A percentile compares a stretch with the other conserved stretches of the same genome.
Evolutionary conservation across 2,113 vertebrate species (phyloP).

Genomic region (Actenoides hombroni): DNA sequence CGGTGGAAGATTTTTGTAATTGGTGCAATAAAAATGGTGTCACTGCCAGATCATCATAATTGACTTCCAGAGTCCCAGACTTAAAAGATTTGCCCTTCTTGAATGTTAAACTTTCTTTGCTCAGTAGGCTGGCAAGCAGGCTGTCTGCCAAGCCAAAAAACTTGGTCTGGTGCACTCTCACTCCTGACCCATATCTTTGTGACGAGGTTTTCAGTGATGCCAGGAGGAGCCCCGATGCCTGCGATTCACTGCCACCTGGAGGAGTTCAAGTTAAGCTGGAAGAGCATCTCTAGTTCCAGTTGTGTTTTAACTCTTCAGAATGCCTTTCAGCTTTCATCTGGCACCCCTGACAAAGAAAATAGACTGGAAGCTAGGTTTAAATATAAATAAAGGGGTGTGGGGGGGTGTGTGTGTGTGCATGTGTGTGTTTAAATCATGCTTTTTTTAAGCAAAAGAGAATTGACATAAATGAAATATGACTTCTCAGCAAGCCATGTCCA

Average conservation of each 20-base stretch:
- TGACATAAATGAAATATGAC: constrained; percentile 7
- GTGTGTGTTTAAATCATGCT: neutral
- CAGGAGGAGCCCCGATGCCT: neutral
- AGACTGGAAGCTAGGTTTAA: neutral
- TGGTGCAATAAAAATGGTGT: neutral
- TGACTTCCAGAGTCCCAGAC: neutral
- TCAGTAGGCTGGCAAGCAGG: neutral
- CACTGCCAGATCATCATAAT: neutral
- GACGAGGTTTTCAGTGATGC: neutral
- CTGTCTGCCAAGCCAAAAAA: neutral
- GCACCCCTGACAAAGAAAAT: neutral
- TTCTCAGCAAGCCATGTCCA: neutral
- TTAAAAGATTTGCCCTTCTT: neutral
- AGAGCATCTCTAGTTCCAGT: neutral
- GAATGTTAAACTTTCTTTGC: neutral
- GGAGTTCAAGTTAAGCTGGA: neutral
- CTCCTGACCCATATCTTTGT: neutral
- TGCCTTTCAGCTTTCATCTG: neutral
- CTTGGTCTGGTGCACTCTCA: neutral
- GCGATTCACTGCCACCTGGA: neutral
- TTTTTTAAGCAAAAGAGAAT: neutral
- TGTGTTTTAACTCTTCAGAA: neutral
- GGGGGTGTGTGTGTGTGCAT: neutral
- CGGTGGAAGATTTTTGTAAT: neutral
- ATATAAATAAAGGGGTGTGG: neutral